Evolutionary conservation across 2,888 invertebrate genomes (phyloP), one percentile per base, ranked within the genome.

Genomic region (Temnothorax ravouxi): DNA sequence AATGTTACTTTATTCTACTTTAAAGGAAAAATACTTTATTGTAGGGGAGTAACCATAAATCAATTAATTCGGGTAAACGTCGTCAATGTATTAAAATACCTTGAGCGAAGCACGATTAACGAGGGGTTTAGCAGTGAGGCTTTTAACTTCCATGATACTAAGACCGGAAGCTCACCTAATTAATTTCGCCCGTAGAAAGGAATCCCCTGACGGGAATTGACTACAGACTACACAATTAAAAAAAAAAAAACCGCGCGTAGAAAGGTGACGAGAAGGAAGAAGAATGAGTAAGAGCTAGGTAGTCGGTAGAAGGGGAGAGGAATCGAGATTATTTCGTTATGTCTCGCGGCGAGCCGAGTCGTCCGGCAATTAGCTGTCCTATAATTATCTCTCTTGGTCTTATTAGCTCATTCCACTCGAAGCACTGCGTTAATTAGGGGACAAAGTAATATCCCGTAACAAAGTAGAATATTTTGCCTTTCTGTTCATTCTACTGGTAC

Each of bases 311-410:
- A 34, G 34, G 54, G 18, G 3, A 34, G 59, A 79, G 62, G 81
- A 82, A 50, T 83, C 84, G 83, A 87, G 89, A 92, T 92, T 91
- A 92, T 91, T 92, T 91, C 87, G 90, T 92, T 92, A 89, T 88
- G 87, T 90, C 90, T 88, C 86, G 88, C 86, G 88, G 88, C 88
- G 85, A 88, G 88, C 67, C 83, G 83, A 84, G 91, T 87, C 86
- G 88, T 84, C 84, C 88, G 86, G 90, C 92, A 92, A 93, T 93
- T 93, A 92, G 91, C 89, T 88, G 84, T 91, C 90, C 91, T 90
- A 89, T 91, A 93, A 93, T 93, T 93, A 92, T 93, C 90, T 87
- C 86, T 86, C 85, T 87, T 82, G 64, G 80, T 72, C 85, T 87
- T 90, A 88, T 89, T 89, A 86, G 85, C 80, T 79, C 77, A 61